Evolutionary conservation across 2,888 invertebrate species (phyloP).

Genomic region (Prosopocoilus inquinatus): DNA sequence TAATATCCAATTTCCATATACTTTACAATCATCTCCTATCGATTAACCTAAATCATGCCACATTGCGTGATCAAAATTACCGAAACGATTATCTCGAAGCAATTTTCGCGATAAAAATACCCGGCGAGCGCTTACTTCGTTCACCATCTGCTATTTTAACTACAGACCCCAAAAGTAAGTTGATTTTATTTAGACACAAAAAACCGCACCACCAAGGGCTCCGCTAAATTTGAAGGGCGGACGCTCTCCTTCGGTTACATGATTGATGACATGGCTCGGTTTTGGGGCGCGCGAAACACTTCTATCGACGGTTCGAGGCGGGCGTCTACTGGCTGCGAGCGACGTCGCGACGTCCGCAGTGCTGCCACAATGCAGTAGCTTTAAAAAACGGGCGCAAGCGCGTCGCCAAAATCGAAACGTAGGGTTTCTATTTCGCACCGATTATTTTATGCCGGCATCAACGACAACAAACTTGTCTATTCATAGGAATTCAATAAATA

Average conservation of each 20-base stretch:
- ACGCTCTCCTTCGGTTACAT: background rate
- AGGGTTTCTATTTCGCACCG: conserved; percentile 13
- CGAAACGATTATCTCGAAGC: no score
- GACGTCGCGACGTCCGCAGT: conserved; percentile 30
- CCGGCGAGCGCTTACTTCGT: no score
- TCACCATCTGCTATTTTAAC: no score
- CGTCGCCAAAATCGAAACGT: conserved; percentile 1
- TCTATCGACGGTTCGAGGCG: conserved; percentile 11
- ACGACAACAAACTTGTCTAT: background rate
- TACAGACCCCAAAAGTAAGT: background rate
- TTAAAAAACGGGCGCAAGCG: conserved; percentile 16
- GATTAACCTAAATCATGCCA: no score
- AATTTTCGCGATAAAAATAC: no score
- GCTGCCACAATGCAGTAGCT: conserved; percentile 24
- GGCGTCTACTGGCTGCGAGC: conserved; percentile 26
- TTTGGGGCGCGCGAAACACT: background rate
- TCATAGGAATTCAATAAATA: background rate
- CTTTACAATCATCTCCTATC: no score
- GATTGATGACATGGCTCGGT: background rate
- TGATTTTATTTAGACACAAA: background rate
- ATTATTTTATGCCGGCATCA: background rate
- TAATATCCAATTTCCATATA: no score
- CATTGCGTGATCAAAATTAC: no score
- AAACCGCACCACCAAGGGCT: no score
- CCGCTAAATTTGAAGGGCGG: no score